Conservation (phyloP, 1,140 invertebrate species). For the Drosophila miranda region DNA sequence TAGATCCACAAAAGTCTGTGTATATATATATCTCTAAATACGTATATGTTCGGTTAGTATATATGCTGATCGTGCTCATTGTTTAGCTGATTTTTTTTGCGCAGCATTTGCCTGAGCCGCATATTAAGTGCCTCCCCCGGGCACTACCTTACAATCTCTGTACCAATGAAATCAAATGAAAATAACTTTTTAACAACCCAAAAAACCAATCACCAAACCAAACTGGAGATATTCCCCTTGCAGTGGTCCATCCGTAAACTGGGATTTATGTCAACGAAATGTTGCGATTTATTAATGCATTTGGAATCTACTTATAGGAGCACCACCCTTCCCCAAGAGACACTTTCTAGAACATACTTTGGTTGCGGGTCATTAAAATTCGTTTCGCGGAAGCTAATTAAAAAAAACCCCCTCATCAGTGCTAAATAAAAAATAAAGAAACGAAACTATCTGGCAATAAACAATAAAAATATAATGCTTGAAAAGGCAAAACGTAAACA, state of each 20-base stretch:
- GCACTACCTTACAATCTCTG: constrained; percentile 11
- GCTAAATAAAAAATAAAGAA: constrained; percentile 37
- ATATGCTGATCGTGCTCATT: constrained; percentile 69
- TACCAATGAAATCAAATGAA: constrained; percentile 56
- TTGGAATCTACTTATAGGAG: constrained; percentile 16
- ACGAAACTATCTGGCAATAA: constrained; percentile 26
- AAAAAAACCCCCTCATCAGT: constrained; percentile 64
- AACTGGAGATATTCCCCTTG: constrained; percentile 47
- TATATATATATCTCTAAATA: constrained; percentile 15
- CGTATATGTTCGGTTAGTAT: constrained; percentile 35
- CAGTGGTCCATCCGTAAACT: constrained; percentile 58
- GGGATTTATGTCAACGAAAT: constrained; percentile 55
- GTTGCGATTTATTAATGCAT: constrained; percentile 31
- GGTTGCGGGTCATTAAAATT: constrained; percentile 63
- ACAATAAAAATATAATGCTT: constrained; percentile 41
- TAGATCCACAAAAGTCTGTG: constrained; percentile 18
- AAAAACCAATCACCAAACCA: constrained; percentile 11
- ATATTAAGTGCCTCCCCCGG: constrained; percentile 49
- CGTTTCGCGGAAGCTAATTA: constrained; percentile 67
- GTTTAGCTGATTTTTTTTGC: constrained; percentile 64
- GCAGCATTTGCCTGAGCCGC: constrained; percentile 64
- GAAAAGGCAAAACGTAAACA: constrained; percentile 50
- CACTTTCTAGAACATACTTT: constrained; percentile 43
- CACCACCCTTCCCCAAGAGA: constrained; percentile 10
- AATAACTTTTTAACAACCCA: constrained; percentile 52